Evolutionary conservation across 2,888 invertebrate species (phyloP), one percentile per base, ranked within the genome.

Genomic region (Bellardia bayeri): DNA sequence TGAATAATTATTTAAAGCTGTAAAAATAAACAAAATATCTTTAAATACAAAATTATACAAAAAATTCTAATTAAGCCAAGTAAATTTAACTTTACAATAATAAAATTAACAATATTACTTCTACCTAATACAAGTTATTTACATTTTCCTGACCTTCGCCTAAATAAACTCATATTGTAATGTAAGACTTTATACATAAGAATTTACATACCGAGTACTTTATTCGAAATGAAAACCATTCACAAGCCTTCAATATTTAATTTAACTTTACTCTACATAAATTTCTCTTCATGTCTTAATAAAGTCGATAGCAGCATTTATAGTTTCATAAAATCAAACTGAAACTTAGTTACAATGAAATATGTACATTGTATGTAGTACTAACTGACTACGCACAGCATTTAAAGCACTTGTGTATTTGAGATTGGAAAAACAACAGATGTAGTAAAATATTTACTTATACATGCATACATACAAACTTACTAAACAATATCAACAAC

Each of bases 351-450:
- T 30, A 64, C 37, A 64, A 64, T 40, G 64, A 37, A 16, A 8
- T 13, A 11, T 11, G 11, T 13, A 45, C 13, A 45, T 13, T 11
- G 9, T 30, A 58, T 30, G 23, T 3, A 30, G 6, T 37, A 45
- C 16, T 16, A 61, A 69, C 68, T 30, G 68, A 79, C 58, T 68
- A 79, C 68, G 58, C 49, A 80, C 49, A 40, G 40, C 79, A 51
- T 69, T 80, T 45, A 69, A 8, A 49, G 37, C 69, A 80, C 51
- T 80, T 80, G 69, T 51, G 61, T 80, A 61, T 61, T 61, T 69
- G 61, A 63, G 63, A 49, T 13, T 61, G 33, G n/a, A 16, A 64
- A 61, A 80, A 61, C 69, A 80, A 80, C 61, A 63, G 69, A 69
- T 80, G 79, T 37, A 61, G 23, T 14, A 68, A 7, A 16, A 56